phyloP scores from a whole-genome alignment of 2,113 vertebrate genomes.

The Typhlomys cinereus region DNA sequence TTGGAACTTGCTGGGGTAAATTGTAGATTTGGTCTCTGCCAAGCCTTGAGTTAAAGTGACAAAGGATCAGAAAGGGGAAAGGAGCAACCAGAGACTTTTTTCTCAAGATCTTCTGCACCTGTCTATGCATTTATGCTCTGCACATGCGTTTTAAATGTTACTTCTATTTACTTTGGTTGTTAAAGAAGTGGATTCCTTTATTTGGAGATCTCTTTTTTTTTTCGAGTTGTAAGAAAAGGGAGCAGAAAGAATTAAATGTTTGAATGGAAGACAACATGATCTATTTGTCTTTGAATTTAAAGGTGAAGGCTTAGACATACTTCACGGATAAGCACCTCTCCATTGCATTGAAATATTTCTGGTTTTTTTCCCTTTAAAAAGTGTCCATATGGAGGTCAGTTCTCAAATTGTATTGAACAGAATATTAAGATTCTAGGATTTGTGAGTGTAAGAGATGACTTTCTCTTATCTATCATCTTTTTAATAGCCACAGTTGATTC shows the following conservation, averaged over 20 bases:
- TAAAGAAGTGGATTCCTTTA: not conserved
- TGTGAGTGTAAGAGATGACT: not conserved
- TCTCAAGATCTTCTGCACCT: not conserved
- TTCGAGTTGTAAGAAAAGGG: not conserved
- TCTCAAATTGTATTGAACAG: not conserved
- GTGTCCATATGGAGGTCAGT: not conserved
- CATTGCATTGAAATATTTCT: not conserved
- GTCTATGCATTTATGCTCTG: not conserved
- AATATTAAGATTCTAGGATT: not conserved
- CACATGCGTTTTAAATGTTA: not conserved
- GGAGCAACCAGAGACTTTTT: not conserved
- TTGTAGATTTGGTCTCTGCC: not conserved
- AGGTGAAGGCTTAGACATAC: not conserved
- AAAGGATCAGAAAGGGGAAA: not conserved
- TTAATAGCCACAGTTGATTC: not conserved
- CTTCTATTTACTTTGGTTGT: not conserved
- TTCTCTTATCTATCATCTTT: not conserved
- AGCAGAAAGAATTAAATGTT: not conserved
- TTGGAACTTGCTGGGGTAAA: not conserved
- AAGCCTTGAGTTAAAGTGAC: not conserved
- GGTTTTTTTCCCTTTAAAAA: not conserved
- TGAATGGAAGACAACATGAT: not conserved
- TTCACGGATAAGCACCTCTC: not conserved
- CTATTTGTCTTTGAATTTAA: constrained; percentile 19
- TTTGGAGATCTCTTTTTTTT: constrained; percentile 18